These are phyloP conservation scores for Ataeniobius toweri DNA, from an alignment of 2,797 vertebrate species.

Conservation along the genomic window DNA sequence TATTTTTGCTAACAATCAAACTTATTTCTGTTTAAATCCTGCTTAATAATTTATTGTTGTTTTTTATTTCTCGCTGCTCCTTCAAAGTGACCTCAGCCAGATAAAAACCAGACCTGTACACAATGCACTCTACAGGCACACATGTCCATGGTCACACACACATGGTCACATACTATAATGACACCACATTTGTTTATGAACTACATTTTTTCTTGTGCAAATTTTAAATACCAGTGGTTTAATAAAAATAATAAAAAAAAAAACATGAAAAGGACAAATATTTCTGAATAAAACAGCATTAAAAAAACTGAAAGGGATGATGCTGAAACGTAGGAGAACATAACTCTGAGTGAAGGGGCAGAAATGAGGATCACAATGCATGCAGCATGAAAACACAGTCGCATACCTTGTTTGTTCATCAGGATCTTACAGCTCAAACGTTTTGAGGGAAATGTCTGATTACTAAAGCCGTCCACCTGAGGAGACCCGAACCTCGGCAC, in stretches of 20 bases:
- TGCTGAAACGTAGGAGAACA: conserved; percentile 30
- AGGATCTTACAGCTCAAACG: conserved; percentile 60
- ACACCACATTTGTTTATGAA: conserved; percentile 78
- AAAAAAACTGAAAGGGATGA: conserved; percentile 20
- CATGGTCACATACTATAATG: conserved; percentile 65
- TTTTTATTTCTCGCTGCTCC: conserved; percentile 7
- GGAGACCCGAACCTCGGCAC: conserved; percentile 50
- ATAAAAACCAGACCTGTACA: conserved; percentile 55
- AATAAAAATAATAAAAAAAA: conserved; percentile 75
- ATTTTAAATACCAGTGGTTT: conserved; percentile 94
- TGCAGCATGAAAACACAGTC: conserved; percentile 47
- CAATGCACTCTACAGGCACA: conserved; percentile 45
- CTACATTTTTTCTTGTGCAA: conserved; percentile 88
- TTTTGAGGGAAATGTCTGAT: conserved; percentile 24
- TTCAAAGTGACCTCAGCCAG: conserved; percentile 7
- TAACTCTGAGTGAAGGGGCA: conserved; percentile 24
- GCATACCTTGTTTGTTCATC: conserved; percentile 68
- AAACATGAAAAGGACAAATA: conserved; percentile 51
- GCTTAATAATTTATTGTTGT: background rate
- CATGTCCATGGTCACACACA: conserved; percentile 41
- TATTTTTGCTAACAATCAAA: background rate
- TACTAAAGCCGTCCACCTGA: conserved; percentile 56
- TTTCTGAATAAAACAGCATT: conserved; percentile 61
- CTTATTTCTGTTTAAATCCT: conserved; percentile 38
- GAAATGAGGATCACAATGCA: conserved; percentile 47